phyloP scores from a whole-genome alignment of 2,113 vertebrate genomes.

The Zosterops lateralis region DNA sequence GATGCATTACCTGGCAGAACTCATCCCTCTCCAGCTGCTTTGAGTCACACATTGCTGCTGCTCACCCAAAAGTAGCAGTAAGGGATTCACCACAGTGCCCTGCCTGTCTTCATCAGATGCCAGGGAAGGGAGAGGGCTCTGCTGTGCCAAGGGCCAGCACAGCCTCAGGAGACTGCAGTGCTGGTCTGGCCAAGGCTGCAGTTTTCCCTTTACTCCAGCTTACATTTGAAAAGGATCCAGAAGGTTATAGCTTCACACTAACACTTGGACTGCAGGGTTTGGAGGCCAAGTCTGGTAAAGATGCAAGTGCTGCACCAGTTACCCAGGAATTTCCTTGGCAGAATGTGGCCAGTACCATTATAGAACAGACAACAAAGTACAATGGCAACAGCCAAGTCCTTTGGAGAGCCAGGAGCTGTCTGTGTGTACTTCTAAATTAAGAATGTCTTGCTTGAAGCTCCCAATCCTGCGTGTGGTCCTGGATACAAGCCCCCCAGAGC shows the following conservation, averaged over 20 bases:
- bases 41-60: background rate
- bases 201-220: background rate
- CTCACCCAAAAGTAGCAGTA: background rate
- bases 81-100: background rate
- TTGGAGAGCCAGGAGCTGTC: background rate
- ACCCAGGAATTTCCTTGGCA: background rate
- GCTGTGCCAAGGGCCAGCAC: background rate
- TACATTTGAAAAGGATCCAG: background rate
- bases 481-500: background rate
- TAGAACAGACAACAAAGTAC: background rate
- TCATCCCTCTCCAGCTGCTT: background rate
- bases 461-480: background rate
- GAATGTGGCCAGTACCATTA: background rate
- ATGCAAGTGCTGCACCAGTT: background rate
- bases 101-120: background rate
- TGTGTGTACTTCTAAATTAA: background rate
- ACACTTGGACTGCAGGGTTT: accelerated
- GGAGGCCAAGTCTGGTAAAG: background rate
- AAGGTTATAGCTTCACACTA: background rate
- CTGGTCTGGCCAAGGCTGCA: background rate
- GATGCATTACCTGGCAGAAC: background rate
- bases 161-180: background rate
- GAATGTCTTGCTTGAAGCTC: background rate
- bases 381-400: background rate
- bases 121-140: background rate